Conservation (phyloP, 2,888 invertebrate species). For the Folsomia candida region DNA sequence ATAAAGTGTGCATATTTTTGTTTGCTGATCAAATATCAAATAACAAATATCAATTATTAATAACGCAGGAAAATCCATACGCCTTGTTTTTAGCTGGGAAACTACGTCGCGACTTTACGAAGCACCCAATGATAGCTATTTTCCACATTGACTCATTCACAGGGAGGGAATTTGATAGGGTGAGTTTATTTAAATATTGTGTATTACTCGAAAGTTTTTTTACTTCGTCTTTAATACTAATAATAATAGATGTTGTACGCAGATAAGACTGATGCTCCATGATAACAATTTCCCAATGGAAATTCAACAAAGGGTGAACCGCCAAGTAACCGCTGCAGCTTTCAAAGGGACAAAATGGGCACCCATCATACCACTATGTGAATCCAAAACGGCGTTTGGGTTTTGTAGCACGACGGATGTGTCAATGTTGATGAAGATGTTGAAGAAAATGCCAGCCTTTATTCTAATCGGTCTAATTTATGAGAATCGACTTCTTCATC, state of each 20-base stretch:
- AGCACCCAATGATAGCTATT: conserved; percentile 69
- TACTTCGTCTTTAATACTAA: background rate
- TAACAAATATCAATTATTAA: background rate
- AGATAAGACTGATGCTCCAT: conserved; percentile 35
- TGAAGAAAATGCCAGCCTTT: conserved; percentile 70
- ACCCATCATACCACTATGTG: conserved; percentile 64
- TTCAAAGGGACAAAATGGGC: conserved; percentile 68
- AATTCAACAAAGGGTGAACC: conserved; percentile 45
- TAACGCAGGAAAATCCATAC: conserved; percentile 64
- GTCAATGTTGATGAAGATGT: conserved; percentile 62
- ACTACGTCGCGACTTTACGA: conserved; percentile 67
- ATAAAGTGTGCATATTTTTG: background rate
- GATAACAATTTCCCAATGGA: conserved; percentile 38
- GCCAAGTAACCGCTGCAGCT: conserved; percentile 65
- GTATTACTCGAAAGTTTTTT: background rate
- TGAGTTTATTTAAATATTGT: conserved; percentile 53
- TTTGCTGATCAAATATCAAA: too few relatives aligned
- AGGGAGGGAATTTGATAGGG: conserved; percentile 65
- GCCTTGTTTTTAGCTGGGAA: conserved; percentile 71
- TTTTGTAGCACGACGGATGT: conserved; percentile 69
- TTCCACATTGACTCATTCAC: conserved; percentile 70
- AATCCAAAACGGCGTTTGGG: conserved; percentile 65
- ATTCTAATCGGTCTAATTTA: conserved; percentile 62
- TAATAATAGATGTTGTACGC: background rate
- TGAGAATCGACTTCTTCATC: conserved; percentile 38